Percentiles rank a stretch among this genome's conserved stretches.
Conservation (phyloP, 2,888 invertebrate genomes). For the Diplazon laetatorius region DNA sequence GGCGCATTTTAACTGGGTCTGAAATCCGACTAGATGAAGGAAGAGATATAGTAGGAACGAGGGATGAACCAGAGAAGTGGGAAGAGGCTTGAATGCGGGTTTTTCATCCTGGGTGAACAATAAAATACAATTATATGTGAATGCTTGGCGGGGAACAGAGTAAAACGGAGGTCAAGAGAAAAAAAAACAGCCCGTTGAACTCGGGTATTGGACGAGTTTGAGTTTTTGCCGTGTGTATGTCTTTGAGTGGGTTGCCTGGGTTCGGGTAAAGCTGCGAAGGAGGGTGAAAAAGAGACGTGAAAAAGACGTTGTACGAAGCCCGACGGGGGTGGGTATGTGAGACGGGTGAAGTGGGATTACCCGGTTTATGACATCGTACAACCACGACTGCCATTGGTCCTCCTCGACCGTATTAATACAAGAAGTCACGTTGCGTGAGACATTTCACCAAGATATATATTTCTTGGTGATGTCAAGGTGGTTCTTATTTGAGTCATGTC, state of each 20-base stretch:
- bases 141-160: constrained; percentile 48
- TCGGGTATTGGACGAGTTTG: constrained; percentile 33
- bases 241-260: not conserved
- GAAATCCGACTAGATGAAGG: constrained; percentile 44
- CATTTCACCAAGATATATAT: constrained; percentile 23
- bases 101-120: constrained; percentile 57
- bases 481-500: no score
- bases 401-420: constrained; percentile 69
- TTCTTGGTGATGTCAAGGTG: no score
- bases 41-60: constrained; percentile 25
- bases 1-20: constrained; percentile 42
- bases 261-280: not conserved
- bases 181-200: constrained; percentile 39
- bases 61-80: not conserved
- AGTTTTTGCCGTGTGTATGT: not conserved
- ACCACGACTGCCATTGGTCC: constrained; percentile 55
- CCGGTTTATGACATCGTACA: constrained; percentile 73
- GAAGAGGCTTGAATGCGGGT: not conserved
- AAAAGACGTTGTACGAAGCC: constrained; percentile 9
- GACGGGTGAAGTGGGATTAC: constrained; percentile 70
- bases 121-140: constrained; percentile 73
- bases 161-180: constrained; percentile 8
- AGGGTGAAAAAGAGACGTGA: constrained; percentile 29
- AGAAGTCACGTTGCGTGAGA: constrained; percentile 32
- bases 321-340: constrained; percentile 36